These are phyloP conservation scores for Telmatochromis brachygnathus DNA, from an alignment of 2,113 vertebrate species.

Conservation along the genomic window DNA sequence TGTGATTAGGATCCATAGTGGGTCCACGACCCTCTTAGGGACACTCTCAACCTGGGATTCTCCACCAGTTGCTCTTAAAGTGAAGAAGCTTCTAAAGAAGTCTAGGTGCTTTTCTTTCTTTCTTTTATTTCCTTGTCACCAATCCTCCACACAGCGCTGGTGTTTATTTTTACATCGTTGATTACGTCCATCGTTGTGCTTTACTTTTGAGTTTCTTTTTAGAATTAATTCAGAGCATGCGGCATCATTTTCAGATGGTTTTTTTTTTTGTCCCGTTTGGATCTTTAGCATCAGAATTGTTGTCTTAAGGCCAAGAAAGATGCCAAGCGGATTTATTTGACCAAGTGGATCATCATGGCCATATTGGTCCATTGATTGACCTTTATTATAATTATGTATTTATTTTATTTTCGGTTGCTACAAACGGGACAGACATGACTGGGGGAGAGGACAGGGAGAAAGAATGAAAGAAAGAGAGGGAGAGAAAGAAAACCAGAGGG, in stretches of 20 bases:
- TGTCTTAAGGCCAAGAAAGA: no score
- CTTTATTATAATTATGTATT: no score
- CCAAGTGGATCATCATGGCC: no score
- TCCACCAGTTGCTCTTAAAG: background rate
- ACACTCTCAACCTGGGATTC: background rate
- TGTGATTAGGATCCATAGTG: background rate
- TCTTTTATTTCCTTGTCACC: background rate
- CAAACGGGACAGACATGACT: no score
- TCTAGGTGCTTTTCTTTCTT: background rate
- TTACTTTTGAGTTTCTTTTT: background rate
- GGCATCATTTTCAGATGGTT: background rate
- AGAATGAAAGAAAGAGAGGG: no score
- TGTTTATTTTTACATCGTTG: background rate
- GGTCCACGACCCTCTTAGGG: background rate
- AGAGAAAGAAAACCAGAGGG: no score
- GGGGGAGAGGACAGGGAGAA: no score
- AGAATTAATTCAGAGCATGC: background rate
- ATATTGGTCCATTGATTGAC: no score
- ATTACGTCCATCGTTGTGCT: rapidly evolving
- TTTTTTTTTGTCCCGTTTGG: no score
- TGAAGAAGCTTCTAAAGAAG: background rate
- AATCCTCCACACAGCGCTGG: rapidly evolving
- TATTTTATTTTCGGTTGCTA: no score
- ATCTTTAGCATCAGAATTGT: no score
- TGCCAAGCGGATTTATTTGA: rapidly evolving